phyloP scores from a whole-genome alignment of 2,797 vertebrate genomes.

The Agapornis canus region DNA sequence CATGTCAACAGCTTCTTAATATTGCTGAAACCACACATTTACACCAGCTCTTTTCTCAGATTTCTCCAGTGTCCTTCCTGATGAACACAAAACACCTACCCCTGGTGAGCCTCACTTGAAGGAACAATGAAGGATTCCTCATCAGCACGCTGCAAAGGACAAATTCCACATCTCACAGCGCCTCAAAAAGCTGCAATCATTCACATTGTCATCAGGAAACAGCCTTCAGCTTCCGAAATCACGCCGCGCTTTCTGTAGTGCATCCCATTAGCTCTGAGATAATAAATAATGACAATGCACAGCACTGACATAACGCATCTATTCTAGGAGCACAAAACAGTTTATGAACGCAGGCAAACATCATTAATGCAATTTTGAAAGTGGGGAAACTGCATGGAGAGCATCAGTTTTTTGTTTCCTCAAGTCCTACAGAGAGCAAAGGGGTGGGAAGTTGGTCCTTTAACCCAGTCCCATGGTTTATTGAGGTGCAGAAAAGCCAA shows the following conservation, averaged over 20 bases:
- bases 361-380: neutral
- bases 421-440: neutral
- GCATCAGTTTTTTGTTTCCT: neutral
- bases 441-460: neutral
- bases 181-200: neutral
- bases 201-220: neutral
- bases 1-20: neutral
- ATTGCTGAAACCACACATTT: neutral
- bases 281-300: neutral
- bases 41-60: neutral
- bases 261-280: neutral
- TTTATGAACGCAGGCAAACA: neutral
- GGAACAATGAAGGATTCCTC: neutral
- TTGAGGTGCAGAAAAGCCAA: neutral
- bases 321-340: neutral
- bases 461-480: rapidly evolving
- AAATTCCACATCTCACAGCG: neutral
- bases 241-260: neutral
- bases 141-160: neutral
- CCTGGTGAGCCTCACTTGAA: neutral
- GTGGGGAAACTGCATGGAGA: neutral
- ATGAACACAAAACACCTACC: neutral
- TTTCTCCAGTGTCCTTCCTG: neutral
- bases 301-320: neutral
- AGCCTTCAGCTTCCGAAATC: neutral